Percentiles rank a stretch among this genome's conserved stretches.
Conservation (phyloP, 2,888 invertebrate species). For the Cataglyphis cursor region DNA sequence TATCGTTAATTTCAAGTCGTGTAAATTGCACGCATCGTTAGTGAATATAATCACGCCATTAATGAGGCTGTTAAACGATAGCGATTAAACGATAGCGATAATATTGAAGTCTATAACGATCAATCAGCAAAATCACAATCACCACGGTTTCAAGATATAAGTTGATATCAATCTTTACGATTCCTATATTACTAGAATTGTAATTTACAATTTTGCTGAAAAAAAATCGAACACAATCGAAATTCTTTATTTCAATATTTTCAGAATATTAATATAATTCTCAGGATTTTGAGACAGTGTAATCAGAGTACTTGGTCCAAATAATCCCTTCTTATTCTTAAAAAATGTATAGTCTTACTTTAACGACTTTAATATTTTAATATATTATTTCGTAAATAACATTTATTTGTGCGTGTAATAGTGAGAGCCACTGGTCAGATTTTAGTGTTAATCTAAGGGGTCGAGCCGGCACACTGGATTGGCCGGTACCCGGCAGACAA, state of each 20-base stretch:
- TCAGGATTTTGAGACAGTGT: neutral
- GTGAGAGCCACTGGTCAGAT: slow-evolving; percentile 81
- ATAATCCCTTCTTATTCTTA: neutral
- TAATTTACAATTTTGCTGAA: neutral
- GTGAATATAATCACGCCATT: slow-evolving; percentile 63
- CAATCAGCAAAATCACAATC: neutral
- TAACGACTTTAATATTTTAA: neutral
- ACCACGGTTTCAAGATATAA: neutral
- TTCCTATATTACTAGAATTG: neutral
- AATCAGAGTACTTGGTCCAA: neutral
- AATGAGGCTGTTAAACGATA: slow-evolving; percentile 59
- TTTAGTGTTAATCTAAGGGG: slow-evolving; percentile 79
- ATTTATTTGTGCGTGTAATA: slow-evolving; percentile 5
- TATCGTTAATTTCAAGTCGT: slow-evolving; percentile 52
- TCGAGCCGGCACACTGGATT: slow-evolving; percentile 74
- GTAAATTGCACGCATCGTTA: slow-evolving; percentile 37
- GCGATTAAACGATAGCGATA: slow-evolving; percentile 62
- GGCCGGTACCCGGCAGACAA: slow-evolving; percentile 84
- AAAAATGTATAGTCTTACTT: neutral
- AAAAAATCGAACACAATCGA: neutral
- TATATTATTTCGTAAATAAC: neutral
- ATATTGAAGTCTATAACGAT: neutral
- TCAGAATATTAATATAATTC: neutral
- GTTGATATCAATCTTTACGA: neutral
- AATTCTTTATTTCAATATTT: neutral